Evolutionary conservation across 2,888 invertebrate species (phyloP).

Genomic region (Malacosoma neustria): DNA sequence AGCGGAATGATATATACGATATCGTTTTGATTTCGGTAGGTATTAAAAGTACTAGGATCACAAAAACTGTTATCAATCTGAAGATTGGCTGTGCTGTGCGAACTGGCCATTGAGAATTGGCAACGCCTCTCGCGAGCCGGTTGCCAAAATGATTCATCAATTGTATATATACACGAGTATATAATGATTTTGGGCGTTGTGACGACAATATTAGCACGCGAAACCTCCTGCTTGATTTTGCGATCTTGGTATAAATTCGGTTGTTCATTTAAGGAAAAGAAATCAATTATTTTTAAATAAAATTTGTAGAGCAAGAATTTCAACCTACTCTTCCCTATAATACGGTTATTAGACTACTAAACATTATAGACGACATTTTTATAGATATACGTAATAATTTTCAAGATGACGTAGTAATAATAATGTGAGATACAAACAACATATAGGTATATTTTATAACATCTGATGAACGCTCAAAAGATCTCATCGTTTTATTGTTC

Average conservation of each 20-base stretch:
- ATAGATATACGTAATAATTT: too few relatives aligned
- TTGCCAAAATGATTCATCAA: conserved; percentile 60
- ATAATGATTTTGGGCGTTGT: not conserved
- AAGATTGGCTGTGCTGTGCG: conserved; percentile 35
- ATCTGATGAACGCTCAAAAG: too few relatives aligned
- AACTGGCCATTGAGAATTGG: conserved; percentile 43
- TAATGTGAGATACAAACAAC: too few relatives aligned
- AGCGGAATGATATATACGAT: not conserved
- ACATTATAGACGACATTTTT: too few relatives aligned
- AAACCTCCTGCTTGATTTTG: conserved; percentile 23
- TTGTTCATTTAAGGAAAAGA: conserved; percentile 23
- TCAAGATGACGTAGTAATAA: too few relatives aligned
- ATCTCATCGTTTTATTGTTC: not conserved
- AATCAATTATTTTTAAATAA: too few relatives aligned
- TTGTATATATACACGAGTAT: not conserved
- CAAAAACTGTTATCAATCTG: conserved; percentile 26
- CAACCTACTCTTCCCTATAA: too few relatives aligned
- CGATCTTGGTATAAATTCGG: conserved; percentile 33
- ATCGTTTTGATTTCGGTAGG: conserved; percentile 14
- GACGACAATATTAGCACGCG: not conserved
- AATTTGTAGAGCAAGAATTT: too few relatives aligned
- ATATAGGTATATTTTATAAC: too few relatives aligned
- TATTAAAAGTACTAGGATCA: conserved; percentile 39
- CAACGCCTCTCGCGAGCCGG: conserved; percentile 53
- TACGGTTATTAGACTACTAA: too few relatives aligned